Percentiles rank a stretch among this genome's conserved stretches.
phyloP scores from a whole-genome alignment of 2,113 vertebrate genomes.

The Stegastes partitus region DNA sequence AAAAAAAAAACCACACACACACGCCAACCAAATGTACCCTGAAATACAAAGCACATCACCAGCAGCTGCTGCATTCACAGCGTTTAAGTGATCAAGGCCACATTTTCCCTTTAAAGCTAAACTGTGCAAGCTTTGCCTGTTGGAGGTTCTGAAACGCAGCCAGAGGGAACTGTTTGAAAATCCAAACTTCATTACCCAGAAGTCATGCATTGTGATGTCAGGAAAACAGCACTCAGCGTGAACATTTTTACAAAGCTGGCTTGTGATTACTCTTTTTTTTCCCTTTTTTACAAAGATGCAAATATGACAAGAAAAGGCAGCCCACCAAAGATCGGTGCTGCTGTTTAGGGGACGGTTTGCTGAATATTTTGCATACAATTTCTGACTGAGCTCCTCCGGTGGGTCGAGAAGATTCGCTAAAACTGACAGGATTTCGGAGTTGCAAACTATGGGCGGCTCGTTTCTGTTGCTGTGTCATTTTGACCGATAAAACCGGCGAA shows the following conservation, averaged over 20 bases:
- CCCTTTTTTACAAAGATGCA: slow-evolving; percentile 3
- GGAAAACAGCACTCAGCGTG: slow-evolving; percentile 17
- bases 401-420: slow-evolving; percentile 16
- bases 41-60: slow-evolving; percentile 15
- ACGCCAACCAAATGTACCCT: not conserved
- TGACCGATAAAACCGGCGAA: slow-evolving; percentile 22
- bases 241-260: slow-evolving; percentile 11
- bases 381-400: not conserved
- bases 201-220: slow-evolving; percentile 39
- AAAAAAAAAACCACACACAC: not conserved
- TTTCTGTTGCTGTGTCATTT: slow-evolving; percentile 30
- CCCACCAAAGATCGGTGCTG: slow-evolving; percentile 32
- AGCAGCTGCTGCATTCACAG: slow-evolving; percentile 17
- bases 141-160: slow-evolving; percentile 18
- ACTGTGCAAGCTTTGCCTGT: slow-evolving; percentile 1
- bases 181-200: slow-evolving; percentile 43
- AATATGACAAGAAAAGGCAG: slow-evolving; percentile 25
- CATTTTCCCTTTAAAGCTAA: slow-evolving; percentile 23
- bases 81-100: slow-evolving; percentile 33
- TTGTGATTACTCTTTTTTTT: slow-evolving; percentile 24
- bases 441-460: slow-evolving; percentile 10
- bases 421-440: slow-evolving; percentile 17
- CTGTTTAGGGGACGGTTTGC: slow-evolving; percentile 20
- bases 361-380: slow-evolving; percentile 20
- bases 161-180: slow-evolving; percentile 35